Evolutionary conservation across 2,888 invertebrate species (phyloP).

Genomic region (Gastrophysa polygoni): DNA sequence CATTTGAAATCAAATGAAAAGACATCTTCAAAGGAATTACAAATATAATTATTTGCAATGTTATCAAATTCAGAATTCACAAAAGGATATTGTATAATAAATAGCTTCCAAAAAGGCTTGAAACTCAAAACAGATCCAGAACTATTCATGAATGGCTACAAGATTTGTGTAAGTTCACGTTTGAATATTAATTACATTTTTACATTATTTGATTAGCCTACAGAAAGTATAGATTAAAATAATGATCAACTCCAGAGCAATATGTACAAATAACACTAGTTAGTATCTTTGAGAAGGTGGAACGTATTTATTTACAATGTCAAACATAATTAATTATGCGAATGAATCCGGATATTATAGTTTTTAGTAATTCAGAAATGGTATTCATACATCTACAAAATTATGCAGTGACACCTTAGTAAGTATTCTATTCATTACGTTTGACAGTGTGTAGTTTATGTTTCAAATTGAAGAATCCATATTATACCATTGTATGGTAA

Average conservation of each 20-base stretch:
- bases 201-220: slow-evolving; percentile 1
- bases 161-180: not conserved
- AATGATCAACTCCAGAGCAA: not conserved
- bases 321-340: no score
- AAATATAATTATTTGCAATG: not conserved
- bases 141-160: not conserved
- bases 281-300: not conserved
- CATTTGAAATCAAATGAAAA: not conserved
- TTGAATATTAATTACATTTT: slow-evolving; percentile 1
- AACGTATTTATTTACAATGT: not conserved
- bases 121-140: not conserved
- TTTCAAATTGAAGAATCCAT: no score
- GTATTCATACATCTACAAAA: no score
- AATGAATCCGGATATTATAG: no score
- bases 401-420: no score
- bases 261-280: not conserved
- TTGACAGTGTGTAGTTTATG: no score
- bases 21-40: not conserved
- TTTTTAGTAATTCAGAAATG: no score
- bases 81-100: no score
- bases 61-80: not conserved
- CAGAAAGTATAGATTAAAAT: not conserved
- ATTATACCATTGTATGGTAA: no score
- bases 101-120: not conserved
- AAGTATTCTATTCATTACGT: no score